phyloP scores from a whole-genome alignment of 2,113 vertebrate genomes.

The Paralichthys olivaceus region DNA sequence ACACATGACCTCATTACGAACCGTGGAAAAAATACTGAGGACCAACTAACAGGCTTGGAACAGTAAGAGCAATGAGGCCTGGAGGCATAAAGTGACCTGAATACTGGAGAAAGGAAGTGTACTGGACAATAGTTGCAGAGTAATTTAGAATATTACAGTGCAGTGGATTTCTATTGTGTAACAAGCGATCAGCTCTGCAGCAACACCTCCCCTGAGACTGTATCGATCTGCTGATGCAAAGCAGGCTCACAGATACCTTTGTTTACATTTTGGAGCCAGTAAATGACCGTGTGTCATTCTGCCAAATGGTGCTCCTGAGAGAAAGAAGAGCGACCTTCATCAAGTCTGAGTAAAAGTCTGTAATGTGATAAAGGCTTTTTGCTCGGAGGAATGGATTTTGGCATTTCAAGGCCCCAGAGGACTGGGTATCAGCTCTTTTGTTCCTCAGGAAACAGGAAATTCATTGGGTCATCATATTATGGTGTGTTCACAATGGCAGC shows the following conservation, averaged over 20 bases:
- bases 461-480: constrained; percentile 23
- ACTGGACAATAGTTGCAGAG: constrained; percentile 63
- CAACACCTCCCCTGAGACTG: constrained; percentile 22
- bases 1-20: constrained; percentile 50
- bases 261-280: constrained; percentile 32
- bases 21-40: constrained; percentile 8
- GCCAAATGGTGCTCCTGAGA: neutral
- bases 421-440: constrained; percentile 4
- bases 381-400: constrained; percentile 20
- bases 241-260: constrained; percentile 16
- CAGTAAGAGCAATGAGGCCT: constrained; percentile 56
- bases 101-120: constrained; percentile 51
- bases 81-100: constrained; percentile 66
- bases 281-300: constrained; percentile 12
- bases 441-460: constrained; percentile 27
- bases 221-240: constrained; percentile 60
- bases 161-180: constrained; percentile 27
- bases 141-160: constrained; percentile 58
- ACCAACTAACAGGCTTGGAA: constrained; percentile 45
- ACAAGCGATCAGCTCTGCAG: constrained; percentile 36
- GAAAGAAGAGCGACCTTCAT: constrained; percentile 7
- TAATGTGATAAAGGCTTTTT: constrained; percentile 42
- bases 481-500: neutral
- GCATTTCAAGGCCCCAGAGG: constrained; percentile 10
- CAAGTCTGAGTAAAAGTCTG: constrained; percentile 10